Percentiles rank a stretch among this genome's conserved stretches.
Conservation (phyloP, 1,140 invertebrate species). For the Drosophila takahashii region DNA sequence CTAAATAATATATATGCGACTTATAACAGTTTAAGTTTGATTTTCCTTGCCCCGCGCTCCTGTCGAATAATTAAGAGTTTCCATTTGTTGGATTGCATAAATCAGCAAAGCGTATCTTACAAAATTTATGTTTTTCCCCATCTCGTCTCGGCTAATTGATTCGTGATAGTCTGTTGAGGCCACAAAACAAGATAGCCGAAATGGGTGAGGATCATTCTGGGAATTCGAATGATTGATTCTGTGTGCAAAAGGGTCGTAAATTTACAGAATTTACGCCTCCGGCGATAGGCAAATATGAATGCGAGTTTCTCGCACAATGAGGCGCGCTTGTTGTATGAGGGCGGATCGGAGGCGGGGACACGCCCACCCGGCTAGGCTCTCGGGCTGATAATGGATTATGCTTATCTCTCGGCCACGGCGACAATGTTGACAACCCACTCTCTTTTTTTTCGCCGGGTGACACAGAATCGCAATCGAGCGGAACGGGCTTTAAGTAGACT, state of each 20-base stretch:
- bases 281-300: conserved; percentile 21
- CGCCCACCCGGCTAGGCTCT: conserved; percentile 9
- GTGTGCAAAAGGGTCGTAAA: conserved; percentile 21
- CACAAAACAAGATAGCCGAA: conserved; percentile 3
- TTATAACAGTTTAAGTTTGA: conserved; percentile 56
- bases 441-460: conserved; percentile 15
- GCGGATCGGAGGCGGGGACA: conserved; percentile 6
- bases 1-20: conserved; percentile 49
- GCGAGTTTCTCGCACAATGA: conserved; percentile 22
- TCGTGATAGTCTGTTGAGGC: conserved; percentile 23
- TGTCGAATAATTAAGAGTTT: conserved; percentile 48
- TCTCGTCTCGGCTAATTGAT: conserved; percentile 31
- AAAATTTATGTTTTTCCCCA: conserved; percentile 5
- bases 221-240: conserved; percentile 12
- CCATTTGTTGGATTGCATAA: conserved; percentile 47
- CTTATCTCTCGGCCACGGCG: conserved; percentile 39
- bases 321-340: conserved; percentile 23
- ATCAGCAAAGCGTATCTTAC: conserved; percentile 28
- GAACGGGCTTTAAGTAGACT: conserved; percentile 36
- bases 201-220: conserved; percentile 36
- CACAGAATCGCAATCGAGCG: conserved; percentile 43
- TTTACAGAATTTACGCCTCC: conserved; percentile 1
- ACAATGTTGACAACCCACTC: conserved; percentile 43
- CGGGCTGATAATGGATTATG: conserved; percentile 22
- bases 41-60: conserved; percentile 5